Evolutionary conservation across 2,888 invertebrate genomes (phyloP).

Genomic region (Drosophila paracracens): DNA sequence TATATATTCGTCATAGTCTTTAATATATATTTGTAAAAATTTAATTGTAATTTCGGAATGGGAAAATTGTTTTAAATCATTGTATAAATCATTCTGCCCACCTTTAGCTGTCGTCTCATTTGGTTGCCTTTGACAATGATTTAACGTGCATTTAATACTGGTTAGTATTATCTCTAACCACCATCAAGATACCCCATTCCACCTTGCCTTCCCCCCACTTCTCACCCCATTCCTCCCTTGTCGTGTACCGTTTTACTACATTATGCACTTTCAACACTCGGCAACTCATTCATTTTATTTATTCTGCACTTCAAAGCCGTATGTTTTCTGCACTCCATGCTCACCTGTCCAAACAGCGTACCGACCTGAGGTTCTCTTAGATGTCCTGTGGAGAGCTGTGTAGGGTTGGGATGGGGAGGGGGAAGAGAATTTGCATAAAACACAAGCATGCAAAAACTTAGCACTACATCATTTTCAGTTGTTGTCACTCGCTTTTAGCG

Average conservation of each 20-base stretch:
- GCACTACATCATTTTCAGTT: slow-evolving; percentile 70
- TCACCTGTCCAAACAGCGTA: slow-evolving; percentile 72
- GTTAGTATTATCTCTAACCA: slow-evolving; percentile 5
- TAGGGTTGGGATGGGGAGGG: neutral
- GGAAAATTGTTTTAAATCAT: neutral
- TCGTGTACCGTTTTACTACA: slow-evolving; percentile 53
- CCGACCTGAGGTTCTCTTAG: slow-evolving; percentile 24
- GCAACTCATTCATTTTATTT: slow-evolving; percentile 76
- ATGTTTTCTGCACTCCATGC: slow-evolving; percentile 35
- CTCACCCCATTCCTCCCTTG: neutral
- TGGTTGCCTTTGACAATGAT: slow-evolving; percentile 4
- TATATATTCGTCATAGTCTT: neutral
- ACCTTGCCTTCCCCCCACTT: neutral
- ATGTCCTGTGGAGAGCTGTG: slow-evolving; percentile 24
- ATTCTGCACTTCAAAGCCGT: slow-evolving; percentile 75
- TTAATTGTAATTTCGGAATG: neutral
- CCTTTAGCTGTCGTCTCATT: neutral
- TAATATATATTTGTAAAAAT: neutral
- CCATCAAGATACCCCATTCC: neutral
- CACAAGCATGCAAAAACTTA: slow-evolving; percentile 68
- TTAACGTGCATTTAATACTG: slow-evolving; percentile 53
- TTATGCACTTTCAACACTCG: slow-evolving; percentile 75
- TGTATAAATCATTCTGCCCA: neutral
- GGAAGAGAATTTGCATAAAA: slow-evolving; percentile 71
- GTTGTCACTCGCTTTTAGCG: slow-evolving; percentile 19